A percentile compares a stretch with the other conserved stretches of the same genome.
These are phyloP conservation scores for Scytalopus superciliaris DNA, from an alignment of 2,113 vertebrate species.

Conservation along the genomic window DNA sequence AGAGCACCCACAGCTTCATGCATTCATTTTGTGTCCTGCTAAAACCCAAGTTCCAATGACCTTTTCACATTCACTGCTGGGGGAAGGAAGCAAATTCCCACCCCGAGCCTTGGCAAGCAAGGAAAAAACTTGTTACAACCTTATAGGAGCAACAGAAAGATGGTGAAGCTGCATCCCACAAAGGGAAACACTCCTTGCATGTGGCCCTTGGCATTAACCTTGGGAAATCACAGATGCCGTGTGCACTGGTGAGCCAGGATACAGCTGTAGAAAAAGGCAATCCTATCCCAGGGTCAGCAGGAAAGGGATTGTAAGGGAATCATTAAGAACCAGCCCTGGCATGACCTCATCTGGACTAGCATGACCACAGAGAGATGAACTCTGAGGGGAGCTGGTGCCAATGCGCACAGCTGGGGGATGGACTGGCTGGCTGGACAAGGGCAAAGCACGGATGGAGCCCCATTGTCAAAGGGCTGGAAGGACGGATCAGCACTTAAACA, in stretches of 20 bases:
- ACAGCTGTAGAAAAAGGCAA: not conserved
- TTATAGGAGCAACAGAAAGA: not conserved
- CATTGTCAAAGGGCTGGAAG: fast-evolving
- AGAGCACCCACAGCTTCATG: not conserved
- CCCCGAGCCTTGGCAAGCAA: not conserved
- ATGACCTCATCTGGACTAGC: not conserved
- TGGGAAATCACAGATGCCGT: not conserved
- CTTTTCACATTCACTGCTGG: not conserved
- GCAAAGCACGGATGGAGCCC: not conserved
- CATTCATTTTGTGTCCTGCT: not conserved
- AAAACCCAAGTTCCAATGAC: not conserved
- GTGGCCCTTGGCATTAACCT: not conserved
- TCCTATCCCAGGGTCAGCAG: not conserved
- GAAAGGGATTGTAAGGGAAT: not conserved
- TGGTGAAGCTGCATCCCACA: not conserved
- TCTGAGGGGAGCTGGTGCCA: not conserved
- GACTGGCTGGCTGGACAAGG: not conserved
- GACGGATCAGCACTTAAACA: not conserved
- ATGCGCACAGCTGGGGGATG: not conserved
- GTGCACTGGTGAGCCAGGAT: not conserved
- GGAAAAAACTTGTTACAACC: not conserved
- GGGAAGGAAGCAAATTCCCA: not conserved
- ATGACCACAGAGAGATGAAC: not conserved
- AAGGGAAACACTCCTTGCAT: not conserved
- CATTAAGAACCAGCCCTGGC: not conserved